phyloP scores from a whole-genome alignment of 1,140 invertebrate genomes.

The Epicauta chinensis region DNA sequence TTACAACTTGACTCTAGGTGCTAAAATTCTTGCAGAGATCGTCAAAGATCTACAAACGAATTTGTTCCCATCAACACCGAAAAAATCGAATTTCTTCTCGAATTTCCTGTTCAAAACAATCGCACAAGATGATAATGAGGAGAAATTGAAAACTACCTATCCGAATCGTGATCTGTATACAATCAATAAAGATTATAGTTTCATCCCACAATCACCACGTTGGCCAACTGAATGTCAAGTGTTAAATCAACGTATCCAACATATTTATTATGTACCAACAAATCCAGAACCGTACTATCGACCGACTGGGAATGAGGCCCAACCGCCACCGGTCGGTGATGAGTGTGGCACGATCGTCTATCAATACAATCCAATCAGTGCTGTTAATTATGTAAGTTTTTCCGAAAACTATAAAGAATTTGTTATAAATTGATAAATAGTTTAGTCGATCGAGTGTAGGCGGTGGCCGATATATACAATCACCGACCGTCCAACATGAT shows the following conservation, averaged over 20 bases:
- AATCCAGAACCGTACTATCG: conserved; percentile 75
- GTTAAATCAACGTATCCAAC: conserved; percentile 68
- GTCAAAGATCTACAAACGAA: conserved; percentile 23
- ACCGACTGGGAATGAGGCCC: conserved; percentile 68
- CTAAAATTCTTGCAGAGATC: too few relatives aligned
- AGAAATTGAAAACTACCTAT: conserved; percentile 22
- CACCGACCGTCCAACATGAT: conserved; percentile 36
- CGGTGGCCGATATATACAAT: conserved; percentile 57
- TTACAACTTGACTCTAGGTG: too few relatives aligned
- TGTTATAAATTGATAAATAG: conserved; percentile 46
- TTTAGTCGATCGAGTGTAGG: conserved; percentile 78
- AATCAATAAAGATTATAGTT: conserved; percentile 55
- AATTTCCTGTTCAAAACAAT: conserved; percentile 8
- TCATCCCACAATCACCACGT: conserved; percentile 64
- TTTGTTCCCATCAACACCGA: conserved; percentile 7
- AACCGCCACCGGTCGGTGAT: conserved; percentile 76
- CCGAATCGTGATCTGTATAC: conserved; percentile 56
- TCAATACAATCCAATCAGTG: conserved; percentile 77
- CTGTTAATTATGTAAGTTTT: conserved; percentile 82
- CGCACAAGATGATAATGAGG: conserved; percentile 1
- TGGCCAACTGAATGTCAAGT: conserved; percentile 89
- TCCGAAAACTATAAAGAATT: neutral
- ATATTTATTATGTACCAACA: conserved; percentile 65
- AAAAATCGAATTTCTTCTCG: conserved; percentile 2
- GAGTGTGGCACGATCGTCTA: conserved; percentile 79